A percentile compares a stretch with the other conserved stretches of the same genome.
phyloP scores from a whole-genome alignment of 2,797 vertebrate genomes.

The Myotis planiceps region DNA sequence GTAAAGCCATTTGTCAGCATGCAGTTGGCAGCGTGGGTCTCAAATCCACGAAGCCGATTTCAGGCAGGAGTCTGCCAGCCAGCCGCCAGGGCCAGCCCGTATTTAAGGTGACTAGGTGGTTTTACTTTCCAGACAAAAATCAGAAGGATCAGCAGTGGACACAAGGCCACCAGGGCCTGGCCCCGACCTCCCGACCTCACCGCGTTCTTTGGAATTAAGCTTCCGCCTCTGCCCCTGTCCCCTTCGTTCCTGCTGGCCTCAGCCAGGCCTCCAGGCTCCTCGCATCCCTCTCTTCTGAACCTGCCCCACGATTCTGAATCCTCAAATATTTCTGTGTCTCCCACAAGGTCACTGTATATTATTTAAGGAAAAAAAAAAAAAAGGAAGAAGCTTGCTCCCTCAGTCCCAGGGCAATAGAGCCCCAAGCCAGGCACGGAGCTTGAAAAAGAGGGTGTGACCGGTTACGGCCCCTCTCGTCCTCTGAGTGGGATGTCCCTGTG shows the following conservation, averaged over 20 bases:
- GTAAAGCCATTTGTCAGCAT: neutral
- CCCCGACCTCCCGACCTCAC: neutral
- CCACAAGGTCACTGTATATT: neutral
- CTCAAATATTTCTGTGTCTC: neutral
- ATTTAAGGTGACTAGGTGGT: neutral
- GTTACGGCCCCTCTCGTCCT: neutral
- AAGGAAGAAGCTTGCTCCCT: no score
- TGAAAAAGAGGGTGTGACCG: neutral
- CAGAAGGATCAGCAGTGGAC: neutral
- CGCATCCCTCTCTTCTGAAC: neutral
- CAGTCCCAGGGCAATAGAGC: neutral
- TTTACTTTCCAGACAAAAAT: slow-evolving; percentile 2
- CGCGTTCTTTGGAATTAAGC: no score
- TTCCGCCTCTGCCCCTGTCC: neutral
- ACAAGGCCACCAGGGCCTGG: neutral
- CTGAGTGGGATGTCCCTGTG: neutral
- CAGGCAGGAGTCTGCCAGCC: neutral
- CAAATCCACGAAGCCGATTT: neutral
- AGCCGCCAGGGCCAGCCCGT: neutral
- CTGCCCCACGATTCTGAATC: neutral
- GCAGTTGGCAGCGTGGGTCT: neutral
- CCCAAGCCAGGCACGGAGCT: neutral
- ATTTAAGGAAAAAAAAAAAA: no score
- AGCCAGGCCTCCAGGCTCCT: neutral
- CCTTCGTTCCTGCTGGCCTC: neutral